Percentiles rank a stretch among this genome's conserved stretches.
phyloP scores from a whole-genome alignment of 2,113 vertebrate genomes.

The Aptenodytes patagonicus region DNA sequence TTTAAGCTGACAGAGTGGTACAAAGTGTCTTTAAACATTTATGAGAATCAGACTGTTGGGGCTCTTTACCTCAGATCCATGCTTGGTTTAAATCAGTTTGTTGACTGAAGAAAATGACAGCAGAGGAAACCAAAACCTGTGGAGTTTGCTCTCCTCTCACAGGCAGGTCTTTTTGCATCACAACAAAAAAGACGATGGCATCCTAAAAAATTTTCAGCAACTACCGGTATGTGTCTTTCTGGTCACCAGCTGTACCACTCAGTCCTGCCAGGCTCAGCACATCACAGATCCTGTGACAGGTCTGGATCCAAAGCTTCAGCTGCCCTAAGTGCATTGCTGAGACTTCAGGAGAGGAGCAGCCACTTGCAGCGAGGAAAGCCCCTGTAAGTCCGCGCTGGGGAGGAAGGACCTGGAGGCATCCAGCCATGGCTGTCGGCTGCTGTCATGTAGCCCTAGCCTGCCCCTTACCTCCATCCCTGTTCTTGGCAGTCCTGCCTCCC shows the following conservation, averaged over 20 bases:
- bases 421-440: background rate
- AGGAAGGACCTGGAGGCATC: background rate
- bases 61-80: background rate
- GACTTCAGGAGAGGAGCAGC: background rate
- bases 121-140: background rate
- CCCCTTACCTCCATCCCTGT: background rate
- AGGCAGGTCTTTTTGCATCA: background rate
- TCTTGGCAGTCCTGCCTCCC: background rate
- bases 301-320: background rate
- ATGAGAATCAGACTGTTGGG: conserved; percentile 1
- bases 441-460: background rate
- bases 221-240: background rate
- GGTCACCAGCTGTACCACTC: background rate
- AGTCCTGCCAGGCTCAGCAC: background rate
- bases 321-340: background rate
- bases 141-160: background rate
- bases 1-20: conserved; percentile 11
- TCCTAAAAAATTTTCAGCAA: background rate
- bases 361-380: background rate
- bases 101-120: background rate
- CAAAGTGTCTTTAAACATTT: conserved; percentile 24
- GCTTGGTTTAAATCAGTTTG: conserved; percentile 14
- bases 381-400: background rate
- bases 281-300: background rate
- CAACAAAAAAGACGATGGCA: background rate